Evolutionary conservation across 2,888 invertebrate species (phyloP).

Genomic region (Piscicola geometra): DNA sequence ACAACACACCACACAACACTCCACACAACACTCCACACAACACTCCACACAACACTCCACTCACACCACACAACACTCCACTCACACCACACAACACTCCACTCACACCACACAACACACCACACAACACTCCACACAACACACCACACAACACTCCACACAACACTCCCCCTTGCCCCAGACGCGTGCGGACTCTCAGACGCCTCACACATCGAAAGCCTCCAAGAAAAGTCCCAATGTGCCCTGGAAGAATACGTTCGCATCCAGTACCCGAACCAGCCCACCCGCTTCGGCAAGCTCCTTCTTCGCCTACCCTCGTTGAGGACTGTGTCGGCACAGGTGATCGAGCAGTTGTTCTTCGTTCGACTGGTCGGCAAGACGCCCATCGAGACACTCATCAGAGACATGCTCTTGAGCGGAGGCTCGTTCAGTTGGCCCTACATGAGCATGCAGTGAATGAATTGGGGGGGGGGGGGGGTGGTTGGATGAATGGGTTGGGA

Average conservation of each 20-base stretch:
- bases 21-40: neutral
- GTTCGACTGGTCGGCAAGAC: constrained; percentile 93
- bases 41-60: neutral
- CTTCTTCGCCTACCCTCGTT: constrained; percentile 85
- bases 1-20: neutral
- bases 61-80: neutral
- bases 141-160: too few relatives aligned
- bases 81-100: too few relatives aligned
- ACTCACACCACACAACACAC: too few relatives aligned
- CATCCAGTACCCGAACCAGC: constrained; percentile 94
- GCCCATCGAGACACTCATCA: constrained; percentile 90
- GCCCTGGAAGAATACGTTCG: constrained; percentile 96
- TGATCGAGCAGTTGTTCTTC: too few relatives aligned
- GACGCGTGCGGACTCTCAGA: constrained; percentile 94
- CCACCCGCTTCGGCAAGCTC: constrained; percentile 90
- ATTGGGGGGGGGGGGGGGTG: neutral
- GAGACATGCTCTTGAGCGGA: constrained; percentile 92
- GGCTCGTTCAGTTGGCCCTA: constrained; percentile 75
- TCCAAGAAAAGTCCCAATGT: constrained; percentile 97
- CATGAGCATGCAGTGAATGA: constrained; percentile 35
- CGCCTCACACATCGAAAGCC: constrained; percentile 86
- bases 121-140: too few relatives aligned
- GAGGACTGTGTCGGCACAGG: constrained; percentile 84
- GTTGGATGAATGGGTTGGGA: too few relatives aligned
- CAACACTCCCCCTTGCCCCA: constrained; percentile 56